Base-by-base conservation (phyloP, 2,888 invertebrate species). In the Galeruca laticollis region DNA sequence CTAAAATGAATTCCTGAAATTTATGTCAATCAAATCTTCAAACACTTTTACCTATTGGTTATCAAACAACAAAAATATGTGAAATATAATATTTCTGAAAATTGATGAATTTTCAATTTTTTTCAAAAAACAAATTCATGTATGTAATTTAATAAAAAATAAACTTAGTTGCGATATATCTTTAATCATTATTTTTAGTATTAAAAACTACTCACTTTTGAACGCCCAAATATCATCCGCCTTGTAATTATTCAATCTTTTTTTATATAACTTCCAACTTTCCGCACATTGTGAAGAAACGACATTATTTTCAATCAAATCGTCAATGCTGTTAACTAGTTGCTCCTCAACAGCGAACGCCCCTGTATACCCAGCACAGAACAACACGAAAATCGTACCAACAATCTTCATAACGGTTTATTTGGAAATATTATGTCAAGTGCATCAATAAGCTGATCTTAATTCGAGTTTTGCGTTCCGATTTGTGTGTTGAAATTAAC, bases 201-300 rank as follows among this genome's bases (percentile, higher is more conserved):
- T n/a, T n/a, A n/a, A n/a, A n/a, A n/a, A n/a, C 21, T 31, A 52
- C 35, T 64, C 15, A 64, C 64, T 56, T 64, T 43, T 64, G 9
- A 64, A 20, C 26, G 64, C 64, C 64, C 64, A 64, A 2, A 43
- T n/a, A 51, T 51, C 51, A 21, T 51, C 51, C 10, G 5, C 13
- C 2, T 51, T 8, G 18, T 2, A 21, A 51, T 21, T 21, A 21
- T 51, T 51, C 11, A 51, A 3, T 21, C 51, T 11, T 11, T 51
- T 2, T 3, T 9, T 10, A 13, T 51, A 51, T 10, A 51, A 13
- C 13, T 18, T 18, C 10, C 18, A 51, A 51, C 51, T 51, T 21
- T 15, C 20, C 51, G 20, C 13, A 13, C 51, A 51, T 51, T 51
- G 9, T 13, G 21, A 11, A 11, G 51, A 51, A 21, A 51, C 11